A percentile compares a stretch with the other conserved stretches of the same genome.
These are phyloP conservation scores for Crotalus viridis DNA, from an alignment of 2,113 vertebrate genomes.

Conservation along the genomic window DNA sequence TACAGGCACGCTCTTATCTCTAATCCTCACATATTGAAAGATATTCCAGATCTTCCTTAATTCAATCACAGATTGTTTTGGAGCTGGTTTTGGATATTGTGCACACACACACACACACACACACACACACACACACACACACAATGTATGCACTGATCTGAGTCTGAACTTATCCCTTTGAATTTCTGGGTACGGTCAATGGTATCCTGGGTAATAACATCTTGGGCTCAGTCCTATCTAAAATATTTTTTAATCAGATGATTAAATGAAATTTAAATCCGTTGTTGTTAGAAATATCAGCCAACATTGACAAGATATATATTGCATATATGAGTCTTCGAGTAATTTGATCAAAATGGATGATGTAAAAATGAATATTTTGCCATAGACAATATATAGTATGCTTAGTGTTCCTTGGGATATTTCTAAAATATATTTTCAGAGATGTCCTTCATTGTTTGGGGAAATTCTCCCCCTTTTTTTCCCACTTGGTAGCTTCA, in stretches of 20 bases:
- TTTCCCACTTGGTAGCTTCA: background rate
- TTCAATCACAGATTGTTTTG: background rate
- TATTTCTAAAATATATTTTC: background rate
- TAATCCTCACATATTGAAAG: background rate
- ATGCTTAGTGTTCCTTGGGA: background rate
- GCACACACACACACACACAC: background rate
- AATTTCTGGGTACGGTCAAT: background rate
- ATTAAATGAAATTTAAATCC: background rate
- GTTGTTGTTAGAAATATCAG: background rate
- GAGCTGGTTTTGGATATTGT: background rate
- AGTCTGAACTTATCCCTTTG: background rate
- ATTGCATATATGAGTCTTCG: background rate
- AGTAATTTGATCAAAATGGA: background rate
- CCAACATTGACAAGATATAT: background rate
- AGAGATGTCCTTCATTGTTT: background rate
- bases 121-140: background rate
- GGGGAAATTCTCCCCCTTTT: background rate
- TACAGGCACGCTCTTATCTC: background rate
- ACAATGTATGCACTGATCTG: background rate
- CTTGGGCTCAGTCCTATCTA: background rate
- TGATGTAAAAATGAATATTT: background rate
- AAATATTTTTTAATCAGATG: background rate
- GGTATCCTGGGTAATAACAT: background rate
- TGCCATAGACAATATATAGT: background rate
- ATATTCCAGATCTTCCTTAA: background rate